A percentile compares a stretch with the other conserved stretches of the same genome.
Conservation (phyloP, 2,888 invertebrate genomes). For the Ommatoiulus sabulosus region DNA sequence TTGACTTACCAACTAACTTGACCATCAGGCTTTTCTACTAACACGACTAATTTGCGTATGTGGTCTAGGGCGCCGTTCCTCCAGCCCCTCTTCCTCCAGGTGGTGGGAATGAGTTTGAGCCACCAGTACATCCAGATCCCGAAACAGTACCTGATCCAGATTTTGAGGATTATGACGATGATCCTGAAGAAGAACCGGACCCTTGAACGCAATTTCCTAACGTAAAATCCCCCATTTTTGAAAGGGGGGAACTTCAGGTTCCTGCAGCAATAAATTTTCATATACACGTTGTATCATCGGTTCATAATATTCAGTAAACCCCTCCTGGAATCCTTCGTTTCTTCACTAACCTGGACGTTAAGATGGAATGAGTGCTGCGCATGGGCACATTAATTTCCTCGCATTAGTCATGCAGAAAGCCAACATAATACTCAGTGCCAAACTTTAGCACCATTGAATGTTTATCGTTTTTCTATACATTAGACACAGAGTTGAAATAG, state of each 20-base stretch:
- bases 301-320: neutral
- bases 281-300: neutral
- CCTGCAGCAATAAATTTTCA: conserved; percentile 21
- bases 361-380: neutral
- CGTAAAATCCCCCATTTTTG: neutral
- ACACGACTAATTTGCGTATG: conserved; percentile 47
- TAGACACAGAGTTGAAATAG: conserved; percentile 15
- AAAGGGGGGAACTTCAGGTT: neutral
- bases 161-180: conserved; percentile 47
- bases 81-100: conserved; percentile 47
- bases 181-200: conserved; percentile 42
- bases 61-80: conserved; percentile 44
- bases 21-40: neutral
- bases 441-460: neutral
- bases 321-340: neutral
- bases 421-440: neutral
- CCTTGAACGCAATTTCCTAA: neutral
- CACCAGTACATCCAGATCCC: conserved; percentile 34
- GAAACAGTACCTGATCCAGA: conserved; percentile 15
- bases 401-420: neutral
- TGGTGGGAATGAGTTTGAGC: neutral
- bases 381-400: neutral
- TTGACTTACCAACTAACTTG: neutral
- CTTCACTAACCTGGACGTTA: neutral
- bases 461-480: conserved; percentile 20